A percentile compares a stretch with the other conserved stretches of the same genome.
Evolutionary conservation across 2,113 vertebrate species (phyloP).

Genomic region (Vireo altiloquus): DNA sequence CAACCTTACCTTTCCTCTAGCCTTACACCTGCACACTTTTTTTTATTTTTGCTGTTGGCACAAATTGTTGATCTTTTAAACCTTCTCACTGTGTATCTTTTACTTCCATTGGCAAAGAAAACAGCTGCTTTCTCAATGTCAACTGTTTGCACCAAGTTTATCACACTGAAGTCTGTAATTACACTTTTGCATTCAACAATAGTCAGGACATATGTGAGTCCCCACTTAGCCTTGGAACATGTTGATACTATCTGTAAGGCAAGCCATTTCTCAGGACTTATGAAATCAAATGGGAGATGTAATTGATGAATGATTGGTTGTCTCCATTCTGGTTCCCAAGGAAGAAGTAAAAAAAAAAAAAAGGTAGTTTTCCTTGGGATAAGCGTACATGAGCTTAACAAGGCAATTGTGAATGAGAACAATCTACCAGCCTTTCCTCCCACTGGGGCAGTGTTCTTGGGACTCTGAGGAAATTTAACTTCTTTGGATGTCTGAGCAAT

Average conservation of each 20-base stretch:
- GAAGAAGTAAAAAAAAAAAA: background rate
- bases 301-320: background rate
- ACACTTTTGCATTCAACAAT: background rate
- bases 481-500: background rate
- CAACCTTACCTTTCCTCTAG: background rate
- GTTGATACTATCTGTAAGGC: background rate
- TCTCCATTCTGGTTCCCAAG: background rate
- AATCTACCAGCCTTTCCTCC: background rate
- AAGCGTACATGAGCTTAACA: background rate
- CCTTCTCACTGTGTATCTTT: background rate
- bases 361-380: background rate
- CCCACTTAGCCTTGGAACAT: background rate
- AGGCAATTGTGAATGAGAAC: background rate
- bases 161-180: background rate
- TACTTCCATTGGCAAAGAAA: background rate
- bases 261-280: background rate
- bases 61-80: background rate
- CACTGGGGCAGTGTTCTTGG: background rate
- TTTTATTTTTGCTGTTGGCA: background rate
- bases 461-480: background rate
- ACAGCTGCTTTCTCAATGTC: background rate
- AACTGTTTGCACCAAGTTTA: background rate
- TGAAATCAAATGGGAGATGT: background rate
- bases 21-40: background rate
- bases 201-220: background rate